Conservation (phyloP, 2,797 vertebrate genomes). For the Myiothlypis coronata region DNA sequence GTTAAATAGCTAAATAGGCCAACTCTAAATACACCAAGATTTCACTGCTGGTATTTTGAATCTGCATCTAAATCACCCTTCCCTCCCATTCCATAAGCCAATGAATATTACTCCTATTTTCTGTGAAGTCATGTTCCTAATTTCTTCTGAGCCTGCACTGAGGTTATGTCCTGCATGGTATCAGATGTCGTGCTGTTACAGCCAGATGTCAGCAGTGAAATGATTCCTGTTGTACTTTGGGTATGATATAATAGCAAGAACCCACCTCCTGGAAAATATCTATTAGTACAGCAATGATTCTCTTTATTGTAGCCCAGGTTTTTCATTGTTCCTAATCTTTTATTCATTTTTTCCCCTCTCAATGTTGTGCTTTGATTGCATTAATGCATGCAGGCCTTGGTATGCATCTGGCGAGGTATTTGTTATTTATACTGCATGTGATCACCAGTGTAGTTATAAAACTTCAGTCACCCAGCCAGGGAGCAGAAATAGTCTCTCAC, state of each 20-base stretch:
- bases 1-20: slow-evolving; percentile 7
- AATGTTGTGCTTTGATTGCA: background rate
- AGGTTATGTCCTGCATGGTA: background rate
- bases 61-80: background rate
- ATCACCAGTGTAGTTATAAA: background rate
- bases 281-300: background rate
- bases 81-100: background rate
- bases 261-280: background rate
- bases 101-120: background rate
- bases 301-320: background rate
- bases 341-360: background rate
- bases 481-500: background rate
- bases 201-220: background rate
- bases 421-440: background rate
- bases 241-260: background rate
- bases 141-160: background rate
- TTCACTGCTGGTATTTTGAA: background rate
- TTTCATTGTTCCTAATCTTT: background rate
- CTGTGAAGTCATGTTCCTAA: background rate
- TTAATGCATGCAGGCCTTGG: background rate
- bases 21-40: background rate
- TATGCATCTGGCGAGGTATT: background rate
- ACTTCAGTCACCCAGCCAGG: background rate
- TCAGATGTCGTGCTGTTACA: background rate
- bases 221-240: background rate